Evolutionary conservation across 2,113 vertebrate genomes (phyloP).

Genomic region (Tursiops truncatus): DNA sequence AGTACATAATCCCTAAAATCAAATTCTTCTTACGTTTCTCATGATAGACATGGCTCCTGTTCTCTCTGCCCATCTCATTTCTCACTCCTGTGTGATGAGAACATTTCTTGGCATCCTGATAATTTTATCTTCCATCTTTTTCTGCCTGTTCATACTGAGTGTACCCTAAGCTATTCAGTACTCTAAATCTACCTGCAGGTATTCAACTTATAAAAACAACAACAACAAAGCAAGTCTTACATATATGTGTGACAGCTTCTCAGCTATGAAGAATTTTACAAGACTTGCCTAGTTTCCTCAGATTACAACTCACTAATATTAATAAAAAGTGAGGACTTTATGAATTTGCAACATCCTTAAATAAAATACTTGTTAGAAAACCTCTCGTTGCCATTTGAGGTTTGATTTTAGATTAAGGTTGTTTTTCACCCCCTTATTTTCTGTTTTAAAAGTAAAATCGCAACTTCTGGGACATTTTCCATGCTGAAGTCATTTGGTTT

Average conservation of each 20-base stretch:
- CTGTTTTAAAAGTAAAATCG: conserved; percentile 57
- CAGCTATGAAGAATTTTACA: neutral
- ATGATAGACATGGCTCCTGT: neutral
- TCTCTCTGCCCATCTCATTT: neutral
- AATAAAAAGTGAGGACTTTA: neutral
- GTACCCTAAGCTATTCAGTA: neutral
- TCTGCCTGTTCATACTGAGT: neutral
- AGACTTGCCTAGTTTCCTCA: neutral
- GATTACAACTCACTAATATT: conserved; percentile 36
- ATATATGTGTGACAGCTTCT: neutral
- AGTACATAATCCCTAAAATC: neutral
- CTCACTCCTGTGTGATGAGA: neutral
- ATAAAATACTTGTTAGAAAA: conserved; percentile 32
- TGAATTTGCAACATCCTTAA: neutral
- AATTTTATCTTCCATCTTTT: neutral
- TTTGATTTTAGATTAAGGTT: conserved; percentile 46
- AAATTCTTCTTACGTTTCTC: neutral
- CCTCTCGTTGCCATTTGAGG: neutral
- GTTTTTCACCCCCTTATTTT: neutral
- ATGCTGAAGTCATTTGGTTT: conserved; percentile 33
- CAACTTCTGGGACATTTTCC: conserved; percentile 31
- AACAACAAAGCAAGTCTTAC: neutral
- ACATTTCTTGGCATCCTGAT: neutral
- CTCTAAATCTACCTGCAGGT: neutral
- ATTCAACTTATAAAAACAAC: neutral